A percentile compares a stretch with the other conserved stretches of the same genome.
These are phyloP conservation scores for Peromyscus attwateri DNA, from an alignment of 2,797 vertebrate genomes.

Conservation along the genomic window DNA sequence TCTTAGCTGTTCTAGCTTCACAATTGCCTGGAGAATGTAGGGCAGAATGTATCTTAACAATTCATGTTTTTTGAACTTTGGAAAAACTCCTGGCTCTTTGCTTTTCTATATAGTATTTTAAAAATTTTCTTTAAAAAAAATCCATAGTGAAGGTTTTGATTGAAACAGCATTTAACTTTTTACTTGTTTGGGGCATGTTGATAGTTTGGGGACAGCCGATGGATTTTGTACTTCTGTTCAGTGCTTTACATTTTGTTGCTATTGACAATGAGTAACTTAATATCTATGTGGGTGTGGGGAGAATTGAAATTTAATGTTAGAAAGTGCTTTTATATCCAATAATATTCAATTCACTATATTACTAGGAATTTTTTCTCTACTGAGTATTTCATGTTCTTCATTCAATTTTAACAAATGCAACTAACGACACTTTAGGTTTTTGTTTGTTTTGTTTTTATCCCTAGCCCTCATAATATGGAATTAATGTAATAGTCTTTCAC, in stretches of 20 bases:
- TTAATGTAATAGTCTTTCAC: neutral
- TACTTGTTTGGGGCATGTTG: neutral
- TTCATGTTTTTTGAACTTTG: neutral
- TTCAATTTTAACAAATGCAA: slow-evolving; percentile 3
- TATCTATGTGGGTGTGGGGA: neutral
- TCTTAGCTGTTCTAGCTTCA: neutral
- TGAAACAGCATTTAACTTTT: neutral
- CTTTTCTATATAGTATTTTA: neutral
- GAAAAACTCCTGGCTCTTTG: neutral
- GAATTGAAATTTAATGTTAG: neutral
- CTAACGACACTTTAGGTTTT: neutral
- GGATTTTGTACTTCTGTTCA: neutral
- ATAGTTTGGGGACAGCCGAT: neutral
- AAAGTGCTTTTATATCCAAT: slow-evolving; percentile 1
- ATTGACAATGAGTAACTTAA: neutral
- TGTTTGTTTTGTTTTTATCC: neutral
- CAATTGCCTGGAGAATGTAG: neutral
- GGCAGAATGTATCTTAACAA: neutral
- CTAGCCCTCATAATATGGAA: neutral
- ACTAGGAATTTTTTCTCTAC: neutral
- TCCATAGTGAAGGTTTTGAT: neutral
- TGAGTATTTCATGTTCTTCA: neutral
- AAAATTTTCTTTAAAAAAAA: neutral
- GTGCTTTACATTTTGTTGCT: neutral
- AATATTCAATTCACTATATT: neutral